phyloP scores from a whole-genome alignment of 2,888 invertebrate species.

The Chloroclysta siterata region DNA sequence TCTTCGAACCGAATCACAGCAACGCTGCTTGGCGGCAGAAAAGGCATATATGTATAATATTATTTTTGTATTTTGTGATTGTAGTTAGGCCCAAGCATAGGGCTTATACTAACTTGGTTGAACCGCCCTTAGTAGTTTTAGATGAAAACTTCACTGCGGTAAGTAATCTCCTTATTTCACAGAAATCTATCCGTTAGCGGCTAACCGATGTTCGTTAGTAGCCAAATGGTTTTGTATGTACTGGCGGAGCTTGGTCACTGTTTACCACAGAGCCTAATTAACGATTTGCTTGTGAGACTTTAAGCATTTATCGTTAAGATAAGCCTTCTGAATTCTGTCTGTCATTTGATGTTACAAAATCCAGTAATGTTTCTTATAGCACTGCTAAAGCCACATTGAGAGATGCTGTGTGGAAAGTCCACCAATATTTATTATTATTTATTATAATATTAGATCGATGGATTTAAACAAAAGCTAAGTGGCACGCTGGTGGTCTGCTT shows the following conservation, averaged over 20 bases:
- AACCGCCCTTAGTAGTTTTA: no score
- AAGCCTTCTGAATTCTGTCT: slow-evolving; percentile 68
- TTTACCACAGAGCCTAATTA: slow-evolving; percentile 44
- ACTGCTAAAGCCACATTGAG: not conserved
- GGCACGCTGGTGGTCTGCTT: no score
- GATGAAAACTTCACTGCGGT: no score
- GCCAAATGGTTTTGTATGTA: not conserved
- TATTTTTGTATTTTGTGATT: no score
- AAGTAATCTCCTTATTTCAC: not conserved
- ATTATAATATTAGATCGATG: no score
- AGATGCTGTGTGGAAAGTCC: no score
- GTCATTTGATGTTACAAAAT: slow-evolving; percentile 46
- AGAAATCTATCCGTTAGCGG: slow-evolving; percentile 1
- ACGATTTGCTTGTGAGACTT: slow-evolving; percentile 51
- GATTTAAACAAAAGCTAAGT: not conserved
- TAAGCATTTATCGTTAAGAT: slow-evolving; percentile 61
- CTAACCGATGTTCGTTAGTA: slow-evolving; percentile 6
- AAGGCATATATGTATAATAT: no score
- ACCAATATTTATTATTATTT: no score
- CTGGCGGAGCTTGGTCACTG: not conserved
- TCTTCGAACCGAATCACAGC: no score
- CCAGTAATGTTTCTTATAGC: not conserved
- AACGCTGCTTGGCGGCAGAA: no score
- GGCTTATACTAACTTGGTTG: no score
- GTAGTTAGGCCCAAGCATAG: no score